Evolutionary conservation across 2,888 invertebrate species (phyloP), one percentile per base, ranked within the genome.

Genomic region (Scaptodrosophila latifasciaeformis): DNA sequence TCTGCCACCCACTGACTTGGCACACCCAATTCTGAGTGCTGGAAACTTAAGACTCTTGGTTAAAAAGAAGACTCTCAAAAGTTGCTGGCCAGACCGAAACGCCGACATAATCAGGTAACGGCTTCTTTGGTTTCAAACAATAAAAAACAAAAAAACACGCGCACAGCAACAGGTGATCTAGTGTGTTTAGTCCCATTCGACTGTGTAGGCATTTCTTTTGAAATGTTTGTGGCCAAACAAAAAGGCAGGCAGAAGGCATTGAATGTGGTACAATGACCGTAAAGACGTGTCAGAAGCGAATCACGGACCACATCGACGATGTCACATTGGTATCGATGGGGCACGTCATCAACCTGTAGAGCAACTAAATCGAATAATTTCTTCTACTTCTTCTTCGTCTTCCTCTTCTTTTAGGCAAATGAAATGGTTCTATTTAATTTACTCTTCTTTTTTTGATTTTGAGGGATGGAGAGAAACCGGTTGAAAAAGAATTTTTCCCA

Each of bases 181-280:
- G 42, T 46, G n/a, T n/a, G n/a, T n/a, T n/a, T n/a, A n/a, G n/a
- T n/a, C n/a, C n/a, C n/a, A n/a, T n/a, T n/a, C n/a, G n/a, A n/a
- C n/a, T n/a, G n/a, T n/a, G n/a, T n/a, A n/a, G n/a, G n/a, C n/a
- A 34, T 34, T 57, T 30, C 52, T 56, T 57, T 71, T 63, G 52
- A 67, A 65, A 65, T 65, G 67, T 69, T 72, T 76, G 76, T 59
- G 67, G 70, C 63, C 70, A 72, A 72, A 70, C 70, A 65, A 43
- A 55, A 45, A 15, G 37, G n/a, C 37, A 17, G 54, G 24, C 18
- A 4, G 40, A 34, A 48, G 39, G 29, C 37, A 56, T 51, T 34
- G 29, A 44, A 57, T 60, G 37, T 62, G 37, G 49, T 55, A 56
- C 59, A 61, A 65, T 62, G 67, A 74, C 74, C 59, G 76, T 68